These are phyloP conservation scores for Oncorhynchus tshawytscha DNA, from an alignment of 2,113 vertebrate genomes.

Conservation along the genomic window DNA sequence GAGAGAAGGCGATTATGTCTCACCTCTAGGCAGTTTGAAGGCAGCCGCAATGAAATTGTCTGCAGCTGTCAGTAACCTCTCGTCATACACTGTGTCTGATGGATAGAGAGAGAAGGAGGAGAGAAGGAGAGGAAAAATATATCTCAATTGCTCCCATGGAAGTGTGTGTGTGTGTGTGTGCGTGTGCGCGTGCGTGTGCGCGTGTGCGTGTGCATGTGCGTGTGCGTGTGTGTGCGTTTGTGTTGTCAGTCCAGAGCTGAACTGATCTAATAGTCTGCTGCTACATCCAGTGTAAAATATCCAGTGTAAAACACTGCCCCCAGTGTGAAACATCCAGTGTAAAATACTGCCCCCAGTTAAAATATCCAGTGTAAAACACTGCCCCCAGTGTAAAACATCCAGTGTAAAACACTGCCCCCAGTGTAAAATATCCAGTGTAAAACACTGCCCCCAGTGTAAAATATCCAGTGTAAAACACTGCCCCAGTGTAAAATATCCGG, in stretches of 20 bases:
- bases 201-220: too few species aligned
- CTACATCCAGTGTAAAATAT: neutral
- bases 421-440: too few species aligned
- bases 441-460: too few species aligned
- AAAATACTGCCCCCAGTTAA: too few species aligned
- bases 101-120: conserved; percentile 14
- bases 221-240: too few species aligned
- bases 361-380: too few species aligned
- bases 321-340: too few species aligned
- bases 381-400: too few species aligned
- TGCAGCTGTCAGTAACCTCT: conserved; percentile 64
- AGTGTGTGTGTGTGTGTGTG: neutral
- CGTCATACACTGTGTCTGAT: conserved; percentile 66
- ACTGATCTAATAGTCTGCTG: neutral
- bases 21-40: conserved; percentile 74
- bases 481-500: too few species aligned
- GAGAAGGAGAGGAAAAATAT: conserved; percentile 20
- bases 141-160: neutral
- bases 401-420: too few species aligned
- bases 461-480: too few species aligned
- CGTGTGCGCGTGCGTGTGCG: neutral
- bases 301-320: too few species aligned
- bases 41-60: conserved; percentile 69
- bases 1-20: conserved; percentile 42
- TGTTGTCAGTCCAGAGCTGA: neutral